Evolutionary conservation across 2,888 invertebrate genomes (phyloP), one percentile per base, ranked within the genome.

Genomic region (Digitonthophagus gazella): DNA sequence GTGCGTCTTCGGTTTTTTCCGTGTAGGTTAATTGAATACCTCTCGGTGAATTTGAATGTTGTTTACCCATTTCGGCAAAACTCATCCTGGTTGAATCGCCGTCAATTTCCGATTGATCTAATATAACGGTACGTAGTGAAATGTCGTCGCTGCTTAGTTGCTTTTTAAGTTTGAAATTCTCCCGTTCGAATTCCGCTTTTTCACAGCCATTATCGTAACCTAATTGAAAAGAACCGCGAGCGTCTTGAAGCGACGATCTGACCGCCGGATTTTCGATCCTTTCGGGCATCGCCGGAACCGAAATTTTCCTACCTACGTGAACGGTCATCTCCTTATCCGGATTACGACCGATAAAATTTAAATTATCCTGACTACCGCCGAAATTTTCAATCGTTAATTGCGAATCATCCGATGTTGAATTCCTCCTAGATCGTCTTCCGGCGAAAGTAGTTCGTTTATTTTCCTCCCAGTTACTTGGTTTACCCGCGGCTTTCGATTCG

Each of bases 351-450:
- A 94, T 90, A 80, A 93, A 92, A 84, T 93, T 93, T 75, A 95
- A 82, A 76, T 95, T 90, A 82, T 96, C 95, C 85, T 95, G 95
- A 74, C 93, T 93, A 69, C 96, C 96, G 63, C 96, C 95, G 82
- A 96, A 95, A 84, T 96, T 96, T 84, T 96, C 96, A 67, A 95
- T 92, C 0, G 95, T 96, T 75, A 96, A 85, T 82, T 95, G 94
- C 28, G 93, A 94, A 80, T 96, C 95, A 80, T 95, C 95, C 71
- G 90, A 88, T 65, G 93, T 86, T 74, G 95, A 95, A 79, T 94
- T 93, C 72, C 95, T 87, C 15, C 95, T 86, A 61, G 95, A 95
- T 61, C 95, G 87, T 2, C 94, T 88, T 61, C 94, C 95, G 68
- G 93, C 93, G 84, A 90, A 95, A 69, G 88, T 89, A 64, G 87